Percentiles rank a stretch among this genome's conserved stretches.
These are phyloP conservation scores for Amyelois transitella DNA, from an alignment of 1,140 invertebrate genomes.

Conservation along the genomic window DNA sequence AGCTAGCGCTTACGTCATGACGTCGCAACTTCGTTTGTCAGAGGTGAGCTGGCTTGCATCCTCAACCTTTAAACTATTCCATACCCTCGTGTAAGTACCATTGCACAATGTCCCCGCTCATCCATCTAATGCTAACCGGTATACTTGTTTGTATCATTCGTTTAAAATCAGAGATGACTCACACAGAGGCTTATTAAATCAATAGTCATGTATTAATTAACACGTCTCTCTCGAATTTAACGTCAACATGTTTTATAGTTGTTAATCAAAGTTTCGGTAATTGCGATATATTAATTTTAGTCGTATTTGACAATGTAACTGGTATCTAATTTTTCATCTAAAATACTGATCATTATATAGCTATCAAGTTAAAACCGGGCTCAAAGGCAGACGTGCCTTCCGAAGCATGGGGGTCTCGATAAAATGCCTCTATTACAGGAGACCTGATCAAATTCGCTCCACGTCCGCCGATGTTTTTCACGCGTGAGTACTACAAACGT, in stretches of 20 bases:
- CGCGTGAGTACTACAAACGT: too few species aligned
- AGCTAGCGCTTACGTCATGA: conserved; percentile 39
- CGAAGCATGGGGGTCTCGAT: too few species aligned
- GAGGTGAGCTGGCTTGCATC: conserved; percentile 46
- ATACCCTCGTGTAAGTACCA: conserved; percentile 24
- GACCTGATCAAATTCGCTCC: too few species aligned
- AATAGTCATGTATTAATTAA: neutral
- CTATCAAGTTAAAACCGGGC: too few species aligned
- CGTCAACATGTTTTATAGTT: neutral
- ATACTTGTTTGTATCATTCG: conserved; percentile 22
- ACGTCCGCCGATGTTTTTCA: too few species aligned
- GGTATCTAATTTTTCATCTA: too few species aligned
- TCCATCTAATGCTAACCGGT: conserved; percentile 25
- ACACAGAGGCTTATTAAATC: conserved; percentile 12
- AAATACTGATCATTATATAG: too few species aligned
- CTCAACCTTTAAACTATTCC: conserved; percentile 63
- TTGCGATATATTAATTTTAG: too few species aligned
- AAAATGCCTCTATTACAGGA: too few species aligned
- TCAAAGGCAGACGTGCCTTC: too few species aligned
- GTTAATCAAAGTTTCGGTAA: neutral
- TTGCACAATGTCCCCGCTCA: conserved; percentile 24
- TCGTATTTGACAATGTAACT: too few species aligned
- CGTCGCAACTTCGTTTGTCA: conserved; percentile 26
- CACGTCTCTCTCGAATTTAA: neutral
- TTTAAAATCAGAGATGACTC: conserved; percentile 49